Percentiles rank a stretch among this genome's conserved stretches.
Conservation (phyloP, 1,140 invertebrate species). For the Meloidogyne chitwoodi region DNA sequence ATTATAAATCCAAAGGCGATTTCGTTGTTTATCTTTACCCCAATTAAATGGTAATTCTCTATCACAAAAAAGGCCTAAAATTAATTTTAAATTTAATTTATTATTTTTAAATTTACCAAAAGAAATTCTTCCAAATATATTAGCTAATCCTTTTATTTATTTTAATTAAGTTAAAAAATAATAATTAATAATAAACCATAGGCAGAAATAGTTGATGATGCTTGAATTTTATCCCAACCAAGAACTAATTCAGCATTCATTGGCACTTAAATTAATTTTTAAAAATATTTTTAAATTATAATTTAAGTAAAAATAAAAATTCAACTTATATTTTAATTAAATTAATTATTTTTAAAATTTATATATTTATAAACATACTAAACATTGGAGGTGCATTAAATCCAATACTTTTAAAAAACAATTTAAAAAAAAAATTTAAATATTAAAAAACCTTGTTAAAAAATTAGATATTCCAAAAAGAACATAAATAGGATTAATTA, state of each 20-base stretch:
- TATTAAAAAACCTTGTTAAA: conserved; percentile 70
- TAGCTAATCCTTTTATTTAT: conserved; percentile 67
- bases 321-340: too few relatives aligned
- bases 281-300: too few relatives aligned
- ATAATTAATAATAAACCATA: conserved; percentile 74
- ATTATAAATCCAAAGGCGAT: conserved; percentile 75
- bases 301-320: too few relatives aligned
- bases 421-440: background rate
- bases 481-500: conserved; percentile 80
- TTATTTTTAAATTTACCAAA: conserved; percentile 60
- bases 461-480: conserved; percentile 88
- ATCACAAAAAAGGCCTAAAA: conserved; percentile 61
- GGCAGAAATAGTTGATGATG: conserved; percentile 82
- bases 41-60: conserved; percentile 76
- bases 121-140: conserved; percentile 72
- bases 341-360: too few relatives aligned
- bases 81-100: too few relatives aligned
- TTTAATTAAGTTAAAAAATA: conserved; percentile 66
- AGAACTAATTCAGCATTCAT: conserved; percentile 60
- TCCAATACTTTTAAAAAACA: conserved; percentile 67
- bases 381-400: conserved; percentile 86
- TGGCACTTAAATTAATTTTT: conserved; percentile 54
- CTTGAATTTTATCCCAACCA: conserved; percentile 69
- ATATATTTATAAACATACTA: too few relatives aligned
- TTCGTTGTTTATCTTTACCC: conserved; percentile 74